phyloP scores from a whole-genome alignment of 2,113 vertebrate species.

The Romanogobio albipinnatus region DNA sequence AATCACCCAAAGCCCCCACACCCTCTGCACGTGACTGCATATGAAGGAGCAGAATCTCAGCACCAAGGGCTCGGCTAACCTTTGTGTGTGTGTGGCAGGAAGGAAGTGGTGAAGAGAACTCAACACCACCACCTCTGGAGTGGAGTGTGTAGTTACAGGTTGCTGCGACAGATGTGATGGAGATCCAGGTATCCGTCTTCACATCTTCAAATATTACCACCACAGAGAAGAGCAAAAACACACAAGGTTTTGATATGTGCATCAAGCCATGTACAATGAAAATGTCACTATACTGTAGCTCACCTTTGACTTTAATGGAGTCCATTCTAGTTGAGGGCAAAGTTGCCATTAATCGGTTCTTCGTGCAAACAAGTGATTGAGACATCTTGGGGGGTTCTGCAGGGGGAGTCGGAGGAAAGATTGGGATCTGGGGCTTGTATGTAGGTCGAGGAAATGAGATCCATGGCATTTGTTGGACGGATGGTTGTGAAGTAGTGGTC shows the following conservation, averaged over 20 bases:
- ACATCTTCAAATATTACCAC: constrained; percentile 55
- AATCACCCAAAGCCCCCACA: too few species aligned
- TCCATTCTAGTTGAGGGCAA: constrained; percentile 68
- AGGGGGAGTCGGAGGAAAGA: constrained; percentile 3
- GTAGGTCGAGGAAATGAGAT: background rate
- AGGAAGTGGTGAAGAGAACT: constrained; percentile 69
- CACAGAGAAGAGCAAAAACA: constrained; percentile 24
- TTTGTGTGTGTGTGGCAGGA: constrained; percentile 68
- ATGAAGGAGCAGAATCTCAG: background rate
- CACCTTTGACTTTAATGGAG: constrained; percentile 75
- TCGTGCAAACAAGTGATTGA: constrained; percentile 60
- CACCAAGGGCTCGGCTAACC: constrained; percentile 63
- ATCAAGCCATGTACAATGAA: background rate
- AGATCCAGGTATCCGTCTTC: constrained; percentile 62
- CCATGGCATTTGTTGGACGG: background rate
- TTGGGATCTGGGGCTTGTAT: constrained; percentile 14
- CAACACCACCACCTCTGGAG: constrained; percentile 47
- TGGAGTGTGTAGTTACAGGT: constrained; percentile 66
- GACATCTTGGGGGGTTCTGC: background rate
- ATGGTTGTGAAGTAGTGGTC: background rate
- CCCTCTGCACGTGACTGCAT: too few species aligned
- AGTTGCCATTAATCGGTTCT: constrained; percentile 53
- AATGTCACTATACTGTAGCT: background rate
- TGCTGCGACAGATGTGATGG: constrained; percentile 52
- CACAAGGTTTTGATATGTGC: background rate